A percentile compares a stretch with the other conserved stretches of the same genome.
Conservation (phyloP, 1,140 invertebrate genomes). For the Drosophila eugracilis region DNA sequence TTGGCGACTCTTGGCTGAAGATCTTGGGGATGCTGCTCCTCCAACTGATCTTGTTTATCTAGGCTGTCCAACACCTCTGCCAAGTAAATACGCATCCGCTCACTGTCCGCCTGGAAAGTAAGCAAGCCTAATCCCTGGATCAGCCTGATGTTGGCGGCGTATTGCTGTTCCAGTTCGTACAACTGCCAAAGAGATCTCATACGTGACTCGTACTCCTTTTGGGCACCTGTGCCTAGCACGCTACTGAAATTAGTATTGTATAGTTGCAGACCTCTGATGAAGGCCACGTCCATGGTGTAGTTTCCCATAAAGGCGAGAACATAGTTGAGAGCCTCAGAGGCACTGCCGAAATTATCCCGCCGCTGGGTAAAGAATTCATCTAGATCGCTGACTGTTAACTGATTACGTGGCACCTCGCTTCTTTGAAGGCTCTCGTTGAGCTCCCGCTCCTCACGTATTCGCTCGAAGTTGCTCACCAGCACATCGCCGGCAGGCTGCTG, state of each 20-base stretch:
- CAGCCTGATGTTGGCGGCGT: conserved; percentile 51
- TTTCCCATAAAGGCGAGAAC: conserved; percentile 69
- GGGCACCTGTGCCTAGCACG: conserved; percentile 53
- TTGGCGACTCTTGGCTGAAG: neutral
- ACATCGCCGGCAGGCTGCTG: conserved; percentile 72
- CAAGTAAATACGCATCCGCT: conserved; percentile 36
- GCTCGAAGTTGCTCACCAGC: conserved; percentile 71
- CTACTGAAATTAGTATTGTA: conserved; percentile 61
- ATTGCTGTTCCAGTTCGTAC: conserved; percentile 71
- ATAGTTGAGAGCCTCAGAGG: conserved; percentile 52
- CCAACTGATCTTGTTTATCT: conserved; percentile 7
- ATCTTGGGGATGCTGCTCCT: conserved; percentile 5
- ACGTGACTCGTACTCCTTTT: conserved; percentile 72
- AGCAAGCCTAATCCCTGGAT: conserved; percentile 52
- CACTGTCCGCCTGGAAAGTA: conserved; percentile 39
- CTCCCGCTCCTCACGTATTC: conserved; percentile 71
- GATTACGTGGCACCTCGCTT: conserved; percentile 51
- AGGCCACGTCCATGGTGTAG: conserved; percentile 73
- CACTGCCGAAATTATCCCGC: conserved; percentile 49
- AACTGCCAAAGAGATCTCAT: conserved; percentile 76
- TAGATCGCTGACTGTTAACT: conserved; percentile 73
- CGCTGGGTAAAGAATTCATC: conserved; percentile 67
- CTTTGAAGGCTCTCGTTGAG: conserved; percentile 36
- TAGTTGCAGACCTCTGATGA: conserved; percentile 72
- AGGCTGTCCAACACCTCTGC: conserved; percentile 48